Conservation (phyloP, 2,888 invertebrate genomes). For the Apamea sordens region DNA sequence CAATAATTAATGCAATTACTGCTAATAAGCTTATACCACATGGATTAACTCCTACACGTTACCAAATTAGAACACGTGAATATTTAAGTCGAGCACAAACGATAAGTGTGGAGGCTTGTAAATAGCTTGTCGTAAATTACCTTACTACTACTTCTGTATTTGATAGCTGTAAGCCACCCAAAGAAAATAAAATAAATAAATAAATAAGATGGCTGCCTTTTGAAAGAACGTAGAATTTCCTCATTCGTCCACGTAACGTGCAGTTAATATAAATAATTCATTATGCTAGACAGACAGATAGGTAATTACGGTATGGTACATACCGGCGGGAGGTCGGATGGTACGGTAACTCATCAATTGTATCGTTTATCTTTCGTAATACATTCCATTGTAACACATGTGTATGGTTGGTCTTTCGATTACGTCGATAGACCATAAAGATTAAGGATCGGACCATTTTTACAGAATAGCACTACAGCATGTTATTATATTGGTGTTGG, state of each 20-base stretch:
- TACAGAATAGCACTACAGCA: too few relatives aligned
- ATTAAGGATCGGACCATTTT: too few relatives aligned
- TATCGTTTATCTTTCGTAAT: constrained; percentile 1
- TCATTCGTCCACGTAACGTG: too few relatives aligned
- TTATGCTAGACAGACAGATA: constrained; percentile 1
- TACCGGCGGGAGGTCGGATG: too few relatives aligned
- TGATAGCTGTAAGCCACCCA: too few relatives aligned
- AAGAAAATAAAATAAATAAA: too few relatives aligned
- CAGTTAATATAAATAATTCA: constrained; percentile 26
- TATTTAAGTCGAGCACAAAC: constrained; percentile 10
- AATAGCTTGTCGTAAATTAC: too few relatives aligned
- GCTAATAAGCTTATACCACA: constrained; percentile 50
- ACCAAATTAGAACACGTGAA: constrained; percentile 26
- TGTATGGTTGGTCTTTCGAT: background rate
- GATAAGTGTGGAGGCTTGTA: too few relatives aligned
- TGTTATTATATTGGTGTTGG: background rate
- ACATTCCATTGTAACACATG: background rate
- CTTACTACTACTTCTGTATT: too few relatives aligned
- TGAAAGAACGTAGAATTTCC: background rate
- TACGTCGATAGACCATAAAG: background rate
- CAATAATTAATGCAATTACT: constrained; percentile 52
- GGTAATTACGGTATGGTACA: constrained; percentile 1
- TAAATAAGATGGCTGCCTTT: background rate
- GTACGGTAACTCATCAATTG: background rate
- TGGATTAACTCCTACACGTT: constrained; percentile 26